Evolutionary conservation across 2,888 invertebrate genomes (phyloP), one percentile per base, ranked within the genome.

Genomic region (Dermolepida albohirtum): DNA sequence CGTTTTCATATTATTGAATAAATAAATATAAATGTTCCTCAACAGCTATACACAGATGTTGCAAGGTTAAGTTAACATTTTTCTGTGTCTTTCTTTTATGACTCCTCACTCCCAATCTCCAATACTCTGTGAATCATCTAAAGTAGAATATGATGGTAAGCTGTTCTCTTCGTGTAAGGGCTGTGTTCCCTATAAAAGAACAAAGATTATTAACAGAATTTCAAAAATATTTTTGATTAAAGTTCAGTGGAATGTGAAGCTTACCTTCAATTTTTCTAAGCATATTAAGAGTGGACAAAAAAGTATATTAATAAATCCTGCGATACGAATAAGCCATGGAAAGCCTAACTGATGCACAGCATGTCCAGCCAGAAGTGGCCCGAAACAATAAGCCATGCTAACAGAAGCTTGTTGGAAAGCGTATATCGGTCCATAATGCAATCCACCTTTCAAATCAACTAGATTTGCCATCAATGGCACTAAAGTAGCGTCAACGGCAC

Each of bases 351-450:
- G 79, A 74, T 89, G 87, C 0, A 92, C 90, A 71, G 92, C 81
- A 76, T 90, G 89, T 1, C 93, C 92, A 16, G 92, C 93, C 54
- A 91, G 78, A 49, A 93, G 85, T 0, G 94, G 94, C 64, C 93
- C 94, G 52, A 94, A 81, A 34, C 90, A 90, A 79, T 94, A 95
- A 17, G 94, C 94, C 54, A 94, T 83, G 75, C 93, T 91, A 50
- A 94, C 93, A 4, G 94, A 90, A 12, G 90, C 89, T 83, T 95
- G 94, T 76, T 93, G 93, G 64, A 95, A 87, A 62, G 94, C 91
- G 79, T 94, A 95, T n/a, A 93, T 90, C 0, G 89, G 88, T 2
- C 92, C 92, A 78, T 93, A 93, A 73, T 89, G 88, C n/a, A 87
- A 87, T 71, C 85, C 84, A 71, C 87, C 86, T 70, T 83, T 78